Conservation (phyloP, 2,797 vertebrate genomes). For the Poecilia velifera region DNA sequence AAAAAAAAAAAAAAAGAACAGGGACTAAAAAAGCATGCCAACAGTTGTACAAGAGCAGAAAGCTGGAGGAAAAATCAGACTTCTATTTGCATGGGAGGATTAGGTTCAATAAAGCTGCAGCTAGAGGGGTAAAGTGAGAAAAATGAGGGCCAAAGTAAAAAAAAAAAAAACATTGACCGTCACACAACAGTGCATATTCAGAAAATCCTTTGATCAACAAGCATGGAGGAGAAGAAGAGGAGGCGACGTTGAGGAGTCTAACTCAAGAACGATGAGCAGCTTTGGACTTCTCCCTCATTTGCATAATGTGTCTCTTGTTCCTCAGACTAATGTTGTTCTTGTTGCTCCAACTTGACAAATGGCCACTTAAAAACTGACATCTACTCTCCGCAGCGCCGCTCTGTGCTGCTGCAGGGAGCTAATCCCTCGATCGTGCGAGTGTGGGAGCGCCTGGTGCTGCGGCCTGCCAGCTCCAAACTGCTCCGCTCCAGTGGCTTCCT, state of each 20-base stretch:
- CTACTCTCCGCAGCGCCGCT: slow-evolving; percentile 61
- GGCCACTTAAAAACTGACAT: slow-evolving; percentile 77
- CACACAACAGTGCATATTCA: slow-evolving; percentile 49
- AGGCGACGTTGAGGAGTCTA: slow-evolving; percentile 26
- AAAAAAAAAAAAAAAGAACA: slow-evolving; percentile 14
- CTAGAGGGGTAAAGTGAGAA: slow-evolving; percentile 52
- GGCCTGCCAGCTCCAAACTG: slow-evolving; percentile 66
- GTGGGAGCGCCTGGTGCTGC: slow-evolving; percentile 39
- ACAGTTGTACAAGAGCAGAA: slow-evolving; percentile 2
- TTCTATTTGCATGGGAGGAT: slow-evolving; percentile 18
- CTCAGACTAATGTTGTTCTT: slow-evolving; percentile 69
- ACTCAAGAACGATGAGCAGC: slow-evolving; percentile 43
- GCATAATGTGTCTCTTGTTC: slow-evolving; percentile 69
- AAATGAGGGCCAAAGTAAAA: slow-evolving; percentile 34
- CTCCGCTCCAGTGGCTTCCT: slow-evolving; percentile 71
- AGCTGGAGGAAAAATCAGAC: slow-evolving; percentile 9
- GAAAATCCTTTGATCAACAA: slow-evolving; percentile 64
- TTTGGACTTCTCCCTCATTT: slow-evolving; percentile 60
- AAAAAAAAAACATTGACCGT: slow-evolving; percentile 47
- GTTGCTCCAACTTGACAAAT: slow-evolving; percentile 73
- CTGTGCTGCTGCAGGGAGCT: slow-evolving; percentile 60
- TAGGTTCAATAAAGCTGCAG: slow-evolving; percentile 34
- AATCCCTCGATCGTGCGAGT: slow-evolving; percentile 57
- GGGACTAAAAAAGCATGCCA: neutral
- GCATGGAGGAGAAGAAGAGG: slow-evolving; percentile 29